These are phyloP conservation scores for Ianthella basta DNA, from an alignment of 37 sponge, comb jelly and placozoan species.

Conservation along the genomic window DNA sequence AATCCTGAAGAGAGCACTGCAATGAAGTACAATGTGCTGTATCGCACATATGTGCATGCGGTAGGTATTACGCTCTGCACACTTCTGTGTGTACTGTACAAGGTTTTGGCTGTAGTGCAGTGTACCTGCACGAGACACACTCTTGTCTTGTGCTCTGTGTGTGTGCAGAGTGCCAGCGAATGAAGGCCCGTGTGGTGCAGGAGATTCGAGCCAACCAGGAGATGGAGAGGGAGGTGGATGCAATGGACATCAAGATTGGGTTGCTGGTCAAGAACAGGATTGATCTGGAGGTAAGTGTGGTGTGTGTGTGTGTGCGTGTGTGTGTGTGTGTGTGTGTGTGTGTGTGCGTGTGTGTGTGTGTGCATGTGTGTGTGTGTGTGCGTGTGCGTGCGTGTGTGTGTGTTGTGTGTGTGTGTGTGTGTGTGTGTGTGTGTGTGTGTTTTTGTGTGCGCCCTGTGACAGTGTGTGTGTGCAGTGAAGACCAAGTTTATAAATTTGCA, in stretches of 20 bases:
- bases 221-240: slow-evolving; percentile 91
- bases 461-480: slow-evolving; percentile 4
- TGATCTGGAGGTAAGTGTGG: slow-evolving; percentile 59
- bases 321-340: slow-evolving; percentile 2
- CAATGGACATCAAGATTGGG: slow-evolving; percentile 99
- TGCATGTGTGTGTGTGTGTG: slow-evolving; percentile 4
- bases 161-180: slow-evolving; percentile 82
- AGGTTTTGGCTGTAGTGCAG: no score
- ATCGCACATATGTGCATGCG: no score
- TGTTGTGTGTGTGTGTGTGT: slow-evolving; percentile 13
- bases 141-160: no score
- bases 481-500: not conserved
- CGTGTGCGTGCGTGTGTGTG: not conserved
- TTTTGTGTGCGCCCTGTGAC: slow-evolving; percentile 22
- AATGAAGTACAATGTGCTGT: no score
- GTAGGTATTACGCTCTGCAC: no score
- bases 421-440: not conserved
- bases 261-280: slow-evolving; percentile 96
- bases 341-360: slow-evolving; percentile 30
- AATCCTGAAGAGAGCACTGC: no score
- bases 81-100: no score
- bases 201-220: slow-evolving; percentile 94
- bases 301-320: slow-evolving; percentile 21
- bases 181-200: slow-evolving; percentile 94
- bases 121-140: no score